A percentile compares a stretch with the other conserved stretches of the same genome.
phyloP scores from a whole-genome alignment of 2,113 vertebrate species.

The Aix galericulata region DNA sequence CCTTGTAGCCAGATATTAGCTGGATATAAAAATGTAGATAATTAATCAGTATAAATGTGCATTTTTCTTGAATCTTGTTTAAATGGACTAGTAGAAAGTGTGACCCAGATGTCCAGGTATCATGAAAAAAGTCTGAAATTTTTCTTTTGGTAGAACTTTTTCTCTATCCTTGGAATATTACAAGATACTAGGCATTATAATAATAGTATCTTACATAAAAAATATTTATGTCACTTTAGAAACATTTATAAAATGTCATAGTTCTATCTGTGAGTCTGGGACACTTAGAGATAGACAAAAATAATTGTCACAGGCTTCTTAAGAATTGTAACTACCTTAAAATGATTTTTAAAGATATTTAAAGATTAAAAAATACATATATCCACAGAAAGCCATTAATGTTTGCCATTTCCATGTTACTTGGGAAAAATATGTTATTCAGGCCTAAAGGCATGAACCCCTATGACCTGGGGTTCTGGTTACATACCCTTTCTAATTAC shows the following conservation, averaged over 20 bases:
- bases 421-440: neutral
- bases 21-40: neutral
- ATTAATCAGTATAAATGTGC: neutral
- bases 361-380: neutral
- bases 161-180: neutral
- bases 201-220: neutral
- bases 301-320: neutral
- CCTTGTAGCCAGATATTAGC: neutral
- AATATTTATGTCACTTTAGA: neutral
- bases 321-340: neutral
- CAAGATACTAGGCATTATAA: neutral
- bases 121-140: neutral
- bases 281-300: neutral
- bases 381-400: neutral
- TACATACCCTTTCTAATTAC: neutral
- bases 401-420: neutral
- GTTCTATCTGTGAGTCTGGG: neutral
- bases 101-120: neutral
- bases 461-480: neutral
- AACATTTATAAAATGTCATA: neutral
- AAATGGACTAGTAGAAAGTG: neutral
- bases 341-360: neutral
- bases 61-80: neutral
- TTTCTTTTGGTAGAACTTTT: neutral
- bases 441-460: neutral